Conservation (phyloP, 64 coral and sea anemone species). For the Stylophora pistillata region DNA sequence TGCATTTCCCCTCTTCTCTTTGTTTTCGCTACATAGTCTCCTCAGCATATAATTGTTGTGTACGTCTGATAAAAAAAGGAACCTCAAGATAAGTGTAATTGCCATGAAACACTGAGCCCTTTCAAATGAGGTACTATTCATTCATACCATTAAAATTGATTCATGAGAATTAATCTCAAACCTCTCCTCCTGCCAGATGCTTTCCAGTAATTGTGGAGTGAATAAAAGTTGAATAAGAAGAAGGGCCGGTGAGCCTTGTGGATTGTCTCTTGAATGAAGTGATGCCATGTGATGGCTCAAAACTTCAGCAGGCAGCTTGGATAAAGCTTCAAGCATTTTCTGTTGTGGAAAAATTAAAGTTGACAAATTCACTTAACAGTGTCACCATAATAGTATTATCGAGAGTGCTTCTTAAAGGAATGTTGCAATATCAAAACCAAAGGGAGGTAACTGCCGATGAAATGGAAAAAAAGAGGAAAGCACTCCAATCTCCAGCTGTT, state of each 20-base stretch:
- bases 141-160: neutral
- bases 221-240: constrained; percentile 64
- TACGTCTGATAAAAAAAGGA: too few species aligned
- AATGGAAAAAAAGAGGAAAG: too few species aligned
- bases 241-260: constrained; percentile 52
- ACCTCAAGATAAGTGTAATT: too few species aligned
- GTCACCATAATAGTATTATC: too few species aligned
- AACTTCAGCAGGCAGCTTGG: constrained; percentile 41
- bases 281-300: constrained; percentile 55
- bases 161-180: constrained; percentile 3
- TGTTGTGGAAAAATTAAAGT: constrained; percentile 35
- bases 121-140: neutral
- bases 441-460: too few species aligned
- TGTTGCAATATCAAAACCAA: too few species aligned
- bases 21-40: too few species aligned
- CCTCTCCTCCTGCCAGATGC: constrained; percentile 69
- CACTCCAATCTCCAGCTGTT: too few species aligned
- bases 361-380: neutral
- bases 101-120: too few species aligned
- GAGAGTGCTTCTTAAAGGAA: too few species aligned
- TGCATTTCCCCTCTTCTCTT: too few species aligned
- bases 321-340: constrained; percentile 67
- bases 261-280: constrained; percentile 76
- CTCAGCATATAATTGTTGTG: too few species aligned
- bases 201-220: constrained; percentile 9